phyloP scores from a whole-genome alignment of 2,113 vertebrate species.

The Lophura nycthemera region DNA sequence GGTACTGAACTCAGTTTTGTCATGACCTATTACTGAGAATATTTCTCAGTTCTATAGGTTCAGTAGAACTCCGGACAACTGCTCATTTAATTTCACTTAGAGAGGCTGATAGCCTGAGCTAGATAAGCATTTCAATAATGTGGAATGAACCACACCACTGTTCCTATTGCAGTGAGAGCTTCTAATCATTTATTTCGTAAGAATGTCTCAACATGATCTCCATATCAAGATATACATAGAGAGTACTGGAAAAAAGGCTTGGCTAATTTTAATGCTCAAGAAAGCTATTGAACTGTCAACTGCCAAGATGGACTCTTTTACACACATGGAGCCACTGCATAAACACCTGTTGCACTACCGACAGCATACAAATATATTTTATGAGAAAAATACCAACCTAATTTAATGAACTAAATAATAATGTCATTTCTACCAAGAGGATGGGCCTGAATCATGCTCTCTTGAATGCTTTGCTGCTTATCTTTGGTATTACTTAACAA shows the following conservation, averaged over 20 bases:
- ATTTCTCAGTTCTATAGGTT: background rate
- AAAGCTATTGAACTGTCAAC: background rate
- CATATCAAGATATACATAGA: background rate
- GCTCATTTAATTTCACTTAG: background rate
- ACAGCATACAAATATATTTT: background rate
- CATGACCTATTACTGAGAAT: background rate
- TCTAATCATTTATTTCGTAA: fast-evolving
- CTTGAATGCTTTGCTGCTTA: background rate
- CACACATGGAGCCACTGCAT: background rate
- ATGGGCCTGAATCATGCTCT: background rate
- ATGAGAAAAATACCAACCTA: background rate
- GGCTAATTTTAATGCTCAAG: background rate
- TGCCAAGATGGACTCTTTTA: background rate
- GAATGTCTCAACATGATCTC: background rate
- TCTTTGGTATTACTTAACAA: background rate
- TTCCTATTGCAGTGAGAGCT: background rate
- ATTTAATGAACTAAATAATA: background rate
- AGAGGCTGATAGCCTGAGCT: background rate
- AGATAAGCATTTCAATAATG: background rate
- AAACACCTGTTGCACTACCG: background rate
- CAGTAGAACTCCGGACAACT: background rate
- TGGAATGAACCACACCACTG: background rate
- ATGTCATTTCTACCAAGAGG: background rate
- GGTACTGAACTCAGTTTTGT: background rate
- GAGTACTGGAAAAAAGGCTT: background rate